Percentiles rank a stretch among this genome's conserved stretches.
phyloP scores from a whole-genome alignment of 2,888 invertebrate genomes.

The Beris chalybata region DNA sequence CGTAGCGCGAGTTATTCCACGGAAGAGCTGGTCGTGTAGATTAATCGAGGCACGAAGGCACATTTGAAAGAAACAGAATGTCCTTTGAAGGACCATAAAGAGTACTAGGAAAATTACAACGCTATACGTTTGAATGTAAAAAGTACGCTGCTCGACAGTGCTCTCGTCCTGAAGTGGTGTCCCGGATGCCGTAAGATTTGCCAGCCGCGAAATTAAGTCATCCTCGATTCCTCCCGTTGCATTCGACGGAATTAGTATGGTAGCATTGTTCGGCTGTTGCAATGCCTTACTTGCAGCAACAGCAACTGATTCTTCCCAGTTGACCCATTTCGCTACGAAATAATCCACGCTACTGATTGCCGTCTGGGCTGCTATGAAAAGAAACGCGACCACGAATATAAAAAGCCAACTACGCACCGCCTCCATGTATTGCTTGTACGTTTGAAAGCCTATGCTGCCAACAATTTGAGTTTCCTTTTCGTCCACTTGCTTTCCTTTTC shows the following conservation, averaged over 20 bases:
- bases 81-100: slow-evolving; percentile 42
- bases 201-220: slow-evolving; percentile 9
- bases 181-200: slow-evolving; percentile 9
- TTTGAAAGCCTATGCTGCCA: slow-evolving; percentile 21
- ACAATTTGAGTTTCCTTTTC: slow-evolving; percentile 27
- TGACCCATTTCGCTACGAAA: slow-evolving; percentile 59
- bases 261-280: background rate
- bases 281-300: background rate
- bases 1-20: slow-evolving; percentile 60
- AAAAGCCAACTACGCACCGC: slow-evolving; percentile 26
- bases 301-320: slow-evolving; percentile 56
- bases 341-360: slow-evolving; percentile 25
- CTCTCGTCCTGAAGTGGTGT: background rate
- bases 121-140: slow-evolving; percentile 31
- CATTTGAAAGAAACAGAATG: slow-evolving; percentile 58
- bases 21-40: slow-evolving; percentile 66
- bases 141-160: slow-evolving; percentile 15
- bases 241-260: background rate
- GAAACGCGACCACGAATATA: slow-evolving; percentile 11
- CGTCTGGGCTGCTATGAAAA: slow-evolving; percentile 54
- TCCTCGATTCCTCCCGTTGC: slow-evolving; percentile 5
- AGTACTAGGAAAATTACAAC: slow-evolving; percentile 47
- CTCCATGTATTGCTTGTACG: slow-evolving; percentile 22
- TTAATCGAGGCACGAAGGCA: slow-evolving; percentile 61
- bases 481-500: slow-evolving; percentile 23